Percentiles rank a stretch among this genome's conserved stretches.
Evolutionary conservation across 2,113 vertebrate species (phyloP).

Genomic region (Engraulis encrasicolus): DNA sequence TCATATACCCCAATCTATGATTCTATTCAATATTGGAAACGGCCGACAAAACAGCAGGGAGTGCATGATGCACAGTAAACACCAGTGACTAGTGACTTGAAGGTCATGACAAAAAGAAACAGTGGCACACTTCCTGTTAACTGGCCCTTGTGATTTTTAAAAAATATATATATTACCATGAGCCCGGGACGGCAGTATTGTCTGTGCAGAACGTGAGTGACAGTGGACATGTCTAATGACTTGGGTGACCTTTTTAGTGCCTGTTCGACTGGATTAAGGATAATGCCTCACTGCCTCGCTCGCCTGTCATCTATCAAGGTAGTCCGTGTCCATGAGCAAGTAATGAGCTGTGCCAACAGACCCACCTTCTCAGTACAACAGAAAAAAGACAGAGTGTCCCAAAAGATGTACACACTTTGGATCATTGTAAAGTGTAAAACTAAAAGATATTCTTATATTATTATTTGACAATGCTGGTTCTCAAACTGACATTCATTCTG

Average conservation of each 20-base stretch:
- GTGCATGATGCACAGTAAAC: neutral
- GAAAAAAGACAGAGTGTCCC: too few species aligned
- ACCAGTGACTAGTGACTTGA: neutral
- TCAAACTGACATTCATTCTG: too few species aligned
- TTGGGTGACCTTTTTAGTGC: neutral
- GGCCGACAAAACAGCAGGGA: neutral
- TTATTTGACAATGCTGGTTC: too few species aligned
- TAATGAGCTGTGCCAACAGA: neutral
- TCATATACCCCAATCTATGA: neutral
- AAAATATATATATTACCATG: too few species aligned
- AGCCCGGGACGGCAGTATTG: neutral
- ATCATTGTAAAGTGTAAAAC: too few species aligned
- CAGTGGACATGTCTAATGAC: neutral
- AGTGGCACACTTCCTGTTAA: neutral
- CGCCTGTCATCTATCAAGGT: conserved; percentile 1
- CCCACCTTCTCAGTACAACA: neutral
- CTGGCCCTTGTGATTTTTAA: neutral
- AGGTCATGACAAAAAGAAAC: neutral
- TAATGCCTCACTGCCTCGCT: neutral
- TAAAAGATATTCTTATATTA: too few species aligned
- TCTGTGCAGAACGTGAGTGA: neutral
- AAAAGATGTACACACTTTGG: too few species aligned
- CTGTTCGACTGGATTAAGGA: neutral
- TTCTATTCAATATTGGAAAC: neutral
- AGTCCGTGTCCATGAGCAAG: neutral